Evolutionary conservation across 1,140 invertebrate species (phyloP).

Genomic region (Uloborus diversus): DNA sequence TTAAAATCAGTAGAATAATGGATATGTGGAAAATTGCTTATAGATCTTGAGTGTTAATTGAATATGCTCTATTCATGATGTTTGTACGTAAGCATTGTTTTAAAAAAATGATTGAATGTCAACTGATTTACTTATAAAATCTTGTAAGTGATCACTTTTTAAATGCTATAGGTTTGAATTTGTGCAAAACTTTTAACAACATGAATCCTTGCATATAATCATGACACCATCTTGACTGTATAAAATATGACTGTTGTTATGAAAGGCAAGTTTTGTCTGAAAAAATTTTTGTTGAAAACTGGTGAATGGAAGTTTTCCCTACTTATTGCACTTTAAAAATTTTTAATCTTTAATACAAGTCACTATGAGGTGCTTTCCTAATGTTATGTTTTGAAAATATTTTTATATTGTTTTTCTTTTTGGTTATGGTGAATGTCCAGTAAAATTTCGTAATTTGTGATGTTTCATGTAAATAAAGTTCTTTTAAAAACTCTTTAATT

Average conservation of each 20-base stretch:
- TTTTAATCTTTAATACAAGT: conserved; percentile 20
- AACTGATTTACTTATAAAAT: too few relatives aligned
- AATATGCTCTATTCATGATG: too few relatives aligned
- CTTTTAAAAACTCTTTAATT: conserved; percentile 28
- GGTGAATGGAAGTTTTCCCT: conserved; percentile 26
- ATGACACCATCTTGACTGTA: too few relatives aligned
- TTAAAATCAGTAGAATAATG: too few relatives aligned
- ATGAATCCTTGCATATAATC: too few relatives aligned
- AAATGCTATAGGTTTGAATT: too few relatives aligned
- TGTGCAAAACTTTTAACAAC: too few relatives aligned
- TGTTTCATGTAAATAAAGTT: conserved; percentile 45
- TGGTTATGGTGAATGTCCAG: conserved; percentile 17
- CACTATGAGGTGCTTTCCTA: conserved; percentile 37
- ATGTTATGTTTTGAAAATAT: conserved; percentile 17
- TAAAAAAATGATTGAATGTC: too few relatives aligned
- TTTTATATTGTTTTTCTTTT: conserved; percentile 20
- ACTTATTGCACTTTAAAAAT: conserved; percentile 14
- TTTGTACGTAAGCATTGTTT: too few relatives aligned
- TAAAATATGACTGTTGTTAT: neutral
- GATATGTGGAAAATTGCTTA: too few relatives aligned
- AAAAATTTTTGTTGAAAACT: neutral
- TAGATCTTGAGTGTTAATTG: too few relatives aligned
- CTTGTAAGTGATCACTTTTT: too few relatives aligned
- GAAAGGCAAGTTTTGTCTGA: neutral
- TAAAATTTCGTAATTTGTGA: conserved; percentile 33